These are phyloP conservation scores for Phyllostomus discolor DNA, from an alignment of 2,113 vertebrate species.

Conservation along the genomic window DNA sequence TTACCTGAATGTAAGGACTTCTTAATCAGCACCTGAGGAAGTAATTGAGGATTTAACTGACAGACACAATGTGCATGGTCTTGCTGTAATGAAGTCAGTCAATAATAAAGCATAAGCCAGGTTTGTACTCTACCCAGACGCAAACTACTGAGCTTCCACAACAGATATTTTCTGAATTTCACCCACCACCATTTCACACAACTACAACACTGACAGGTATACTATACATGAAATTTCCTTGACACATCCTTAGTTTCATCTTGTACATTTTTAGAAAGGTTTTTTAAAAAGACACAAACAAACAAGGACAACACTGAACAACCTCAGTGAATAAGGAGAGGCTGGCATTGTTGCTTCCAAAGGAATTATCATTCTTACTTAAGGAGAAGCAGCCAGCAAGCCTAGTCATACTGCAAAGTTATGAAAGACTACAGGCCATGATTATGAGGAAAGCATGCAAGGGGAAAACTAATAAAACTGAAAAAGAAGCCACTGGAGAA, in stretches of 20 bases:
- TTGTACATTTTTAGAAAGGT: neutral
- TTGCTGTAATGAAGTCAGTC: constrained; percentile 35
- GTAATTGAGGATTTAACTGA: constrained; percentile 54
- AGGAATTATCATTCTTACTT: neutral
- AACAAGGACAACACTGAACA: constrained; percentile 22
- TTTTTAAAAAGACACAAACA: neutral
- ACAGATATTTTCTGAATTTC: neutral
- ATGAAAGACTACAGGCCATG: constrained; percentile 18
- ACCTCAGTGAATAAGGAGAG: neutral
- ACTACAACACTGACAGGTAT: neutral
- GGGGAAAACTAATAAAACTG: constrained; percentile 43
- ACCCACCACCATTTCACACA: neutral
- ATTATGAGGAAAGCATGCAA: constrained; percentile 50
- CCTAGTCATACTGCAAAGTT: neutral
- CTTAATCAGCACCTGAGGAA: constrained; percentile 57
- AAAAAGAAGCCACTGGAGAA: neutral
- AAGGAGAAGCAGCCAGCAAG: constrained; percentile 34
- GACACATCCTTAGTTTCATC: constrained; percentile 18
- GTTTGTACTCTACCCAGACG: neutral
- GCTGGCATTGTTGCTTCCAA: neutral
- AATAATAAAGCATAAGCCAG: constrained; percentile 12
- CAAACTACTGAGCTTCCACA: neutral
- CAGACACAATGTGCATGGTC: neutral
- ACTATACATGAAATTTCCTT: neutral
- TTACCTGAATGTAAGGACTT: constrained; percentile 43